Base-by-base conservation (phyloP, 2,797 vertebrate genomes). In the Acrossocheilus wenchowensis region DNA sequence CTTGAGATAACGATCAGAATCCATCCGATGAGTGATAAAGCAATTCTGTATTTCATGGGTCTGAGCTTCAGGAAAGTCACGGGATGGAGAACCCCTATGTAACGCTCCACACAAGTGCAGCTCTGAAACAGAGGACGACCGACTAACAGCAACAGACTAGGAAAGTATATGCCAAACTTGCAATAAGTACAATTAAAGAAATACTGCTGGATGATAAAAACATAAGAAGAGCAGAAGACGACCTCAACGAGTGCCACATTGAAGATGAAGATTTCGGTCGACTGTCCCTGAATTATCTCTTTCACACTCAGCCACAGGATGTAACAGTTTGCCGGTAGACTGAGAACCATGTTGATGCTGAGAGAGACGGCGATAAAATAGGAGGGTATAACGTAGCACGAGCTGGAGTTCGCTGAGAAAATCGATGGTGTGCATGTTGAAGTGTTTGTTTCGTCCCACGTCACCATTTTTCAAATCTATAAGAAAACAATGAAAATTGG, bases 41-140 rank as follows among this genome's bases (percentile, higher is more conserved):
- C 43, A 0, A 54, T 43, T 17, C 83, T 84, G 60, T 84, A 84
- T 68, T 77, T 78, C 57, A 78, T 84, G 73, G 57, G 72, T 52
- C 52, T 84, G 82, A 84, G 30, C 34, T 84, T 84, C 6, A 84
- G 6, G 45, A 77, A 84, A 5, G 10, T 68, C 60, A 78, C 26
- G 11, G 83, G 83, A 68, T 84, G 45, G 30, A 84, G 8, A 52
- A 84, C 82, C 0, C 71, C 82, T 26, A 84, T 1, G 3, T 84
- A 75, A 17, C 82, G 82, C 41, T 84, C 82, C 41, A 84, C 41
- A 50, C 82, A 84, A 2, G 7, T 77, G 41, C 72, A 39, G 26
- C 72, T 75, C n/a, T 64, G 82, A 77, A 84, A 84, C 41, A 75
- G 11, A 64, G 82, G 71, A 62, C 82, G 82, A 26, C 82, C 72